phyloP scores from a whole-genome alignment of 2,888 invertebrate genomes.

The Drosophila pseudotakahashii region DNA sequence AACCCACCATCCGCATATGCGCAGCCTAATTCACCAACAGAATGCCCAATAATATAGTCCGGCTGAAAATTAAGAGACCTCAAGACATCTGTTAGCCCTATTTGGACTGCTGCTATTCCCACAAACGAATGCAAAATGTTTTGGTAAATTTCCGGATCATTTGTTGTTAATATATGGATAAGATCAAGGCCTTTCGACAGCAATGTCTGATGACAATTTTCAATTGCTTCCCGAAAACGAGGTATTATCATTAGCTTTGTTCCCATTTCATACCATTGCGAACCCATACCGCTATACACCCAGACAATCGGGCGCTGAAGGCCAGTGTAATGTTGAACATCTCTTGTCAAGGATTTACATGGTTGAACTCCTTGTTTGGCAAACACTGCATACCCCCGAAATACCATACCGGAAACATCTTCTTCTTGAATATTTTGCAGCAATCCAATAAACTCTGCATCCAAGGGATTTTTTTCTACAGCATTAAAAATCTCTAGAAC shows the following conservation, averaged over 20 bases:
- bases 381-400: slow-evolving; percentile 89
- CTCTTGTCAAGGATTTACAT: slow-evolving; percentile 83
- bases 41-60: slow-evolving; percentile 93
- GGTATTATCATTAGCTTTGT: slow-evolving; percentile 90
- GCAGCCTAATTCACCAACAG: slow-evolving; percentile 97
- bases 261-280: slow-evolving; percentile 95
- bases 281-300: slow-evolving; percentile 96
- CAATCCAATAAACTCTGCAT: slow-evolving; percentile 87
- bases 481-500: slow-evolving; percentile 88
- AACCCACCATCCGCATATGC: slow-evolving; percentile 97
- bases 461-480: slow-evolving; percentile 87
- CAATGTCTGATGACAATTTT: slow-evolving; percentile 86
- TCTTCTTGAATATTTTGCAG: slow-evolving; percentile 87
- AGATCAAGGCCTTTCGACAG: slow-evolving; percentile 87
- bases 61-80: slow-evolving; percentile 87
- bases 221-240: slow-evolving; percentile 89
- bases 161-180: slow-evolving; percentile 87
- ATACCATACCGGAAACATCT: slow-evolving; percentile 88
- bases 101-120: slow-evolving; percentile 89
- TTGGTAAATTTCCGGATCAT: slow-evolving; percentile 87
- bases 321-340: slow-evolving; percentile 87
- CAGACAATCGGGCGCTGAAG: slow-evolving; percentile 91
- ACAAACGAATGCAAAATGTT: slow-evolving; percentile 90
- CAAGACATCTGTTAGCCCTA: slow-evolving; percentile 88
- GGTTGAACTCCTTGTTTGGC: slow-evolving; percentile 67